Conservation (phyloP, 64 coral and sea anemone species). For the Catalaphyllia jardinei region DNA sequence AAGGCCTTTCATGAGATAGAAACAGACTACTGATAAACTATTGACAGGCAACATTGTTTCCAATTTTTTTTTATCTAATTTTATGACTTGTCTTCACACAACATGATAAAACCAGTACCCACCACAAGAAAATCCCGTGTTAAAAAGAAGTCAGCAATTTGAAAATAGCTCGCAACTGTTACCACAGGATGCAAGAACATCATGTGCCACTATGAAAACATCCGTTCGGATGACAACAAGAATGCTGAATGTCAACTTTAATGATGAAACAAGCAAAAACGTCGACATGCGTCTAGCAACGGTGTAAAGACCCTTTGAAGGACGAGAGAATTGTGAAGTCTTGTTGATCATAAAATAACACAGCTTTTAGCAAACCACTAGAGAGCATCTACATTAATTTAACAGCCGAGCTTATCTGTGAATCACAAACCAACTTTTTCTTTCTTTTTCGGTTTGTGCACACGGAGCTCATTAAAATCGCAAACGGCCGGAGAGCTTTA, state of each 20-base stretch:
- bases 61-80: neutral
- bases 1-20: no score
- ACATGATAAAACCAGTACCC: neutral
- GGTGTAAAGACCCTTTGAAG: neutral
- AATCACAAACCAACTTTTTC: neutral
- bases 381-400: neutral
- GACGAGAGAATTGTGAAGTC: neutral
- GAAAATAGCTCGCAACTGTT: neutral
- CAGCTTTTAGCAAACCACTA: neutral
- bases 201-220: neutral
- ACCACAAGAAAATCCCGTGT: neutral
- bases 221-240: neutral
- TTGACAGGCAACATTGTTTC: no score
- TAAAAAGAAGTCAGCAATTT: neutral
- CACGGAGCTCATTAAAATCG: neutral
- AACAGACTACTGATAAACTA: no score
- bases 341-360: neutral
- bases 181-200: neutral
- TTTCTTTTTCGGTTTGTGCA: neutral
- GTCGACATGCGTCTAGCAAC: neutral
- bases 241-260: neutral
- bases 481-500: neutral
- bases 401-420: neutral
- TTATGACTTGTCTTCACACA: neutral
- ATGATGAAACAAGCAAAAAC: neutral